Base-by-base conservation (phyloP, 2,888 invertebrate genomes). In the Deilephila elpenor region DNA sequence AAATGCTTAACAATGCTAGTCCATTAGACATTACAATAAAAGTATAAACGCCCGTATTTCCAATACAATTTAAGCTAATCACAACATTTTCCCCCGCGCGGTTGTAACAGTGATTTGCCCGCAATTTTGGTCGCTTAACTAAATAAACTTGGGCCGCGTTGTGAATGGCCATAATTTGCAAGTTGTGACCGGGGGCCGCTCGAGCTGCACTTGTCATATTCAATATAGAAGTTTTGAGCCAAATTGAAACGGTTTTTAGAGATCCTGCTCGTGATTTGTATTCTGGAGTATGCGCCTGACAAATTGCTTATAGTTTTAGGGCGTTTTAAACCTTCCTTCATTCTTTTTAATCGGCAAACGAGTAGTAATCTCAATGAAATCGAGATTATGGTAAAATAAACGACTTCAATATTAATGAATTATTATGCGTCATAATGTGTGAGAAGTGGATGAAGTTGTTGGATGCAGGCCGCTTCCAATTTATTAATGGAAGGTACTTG, bases 121-220 rank as follows among this genome's bases (percentile, higher is more conserved):
- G 56, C 56, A 56, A 56, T 56, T 56, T 56, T n/a, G 56, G 56
- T 56, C 56, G 56, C n/a, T 56, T 56, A 56, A 56, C 60, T 20
- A 60, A 60, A 60, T 29, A 60, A 60, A 60, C 60, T 60, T 60
- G 60, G n/a, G 29, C 60, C 29, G 11, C 25, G 60, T 3, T 60
- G 29, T 60, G 60, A 60, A 60, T 60, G 60, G 60, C 17, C 25
- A 60, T 60, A 60, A 60, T 60, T 60, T 60, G 60, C 25, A 29
- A 60, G 29, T 60, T 60, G 25, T 14, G 60, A 56, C 56, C 56
- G 56, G n/a, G 19, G 56, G 19, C 5, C 29, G 60, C 14, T 14
- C 60, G 17, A 60, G 56, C 29, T 60, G 29, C 60, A 60, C 60
- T 60, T 60, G 29, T 25, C 60, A 14, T 17, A 56, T 56, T 60